These are phyloP conservation scores for Limonius californicus DNA, from an alignment of 1,140 invertebrate species.

Conservation along the genomic window DNA sequence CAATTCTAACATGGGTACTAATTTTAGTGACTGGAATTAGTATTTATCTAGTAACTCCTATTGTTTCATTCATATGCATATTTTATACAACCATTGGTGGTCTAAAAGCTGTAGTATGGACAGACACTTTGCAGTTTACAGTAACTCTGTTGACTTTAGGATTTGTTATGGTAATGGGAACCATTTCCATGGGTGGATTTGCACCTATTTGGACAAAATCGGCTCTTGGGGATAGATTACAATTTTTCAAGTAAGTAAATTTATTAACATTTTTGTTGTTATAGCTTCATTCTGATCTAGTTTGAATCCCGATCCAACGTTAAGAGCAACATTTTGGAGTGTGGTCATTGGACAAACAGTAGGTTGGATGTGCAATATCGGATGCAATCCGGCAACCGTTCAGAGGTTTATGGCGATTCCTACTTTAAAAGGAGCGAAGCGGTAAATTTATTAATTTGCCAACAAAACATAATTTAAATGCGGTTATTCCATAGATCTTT, in stretches of 20 bases:
- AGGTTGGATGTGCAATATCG: slow-evolving; percentile 51
- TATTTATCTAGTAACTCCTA: slow-evolving; percentile 31
- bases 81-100: slow-evolving; percentile 78
- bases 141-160: slow-evolving; percentile 55
- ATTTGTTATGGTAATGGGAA: slow-evolving; percentile 58
- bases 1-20: not conserved
- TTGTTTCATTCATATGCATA: slow-evolving; percentile 70
- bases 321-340: slow-evolving; percentile 57
- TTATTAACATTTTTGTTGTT: too few relatives aligned
- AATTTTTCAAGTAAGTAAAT: too few relatives aligned
- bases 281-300: slow-evolving; percentile 33
- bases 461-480: too few relatives aligned
- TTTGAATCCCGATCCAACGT: slow-evolving; percentile 52
- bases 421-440: slow-evolving; percentile 49
- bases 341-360: too few relatives aligned
- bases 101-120: slow-evolving; percentile 70
- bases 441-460: too few relatives aligned
- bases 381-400: slow-evolving; percentile 53
- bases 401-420: slow-evolving; percentile 57
- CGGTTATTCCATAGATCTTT: slow-evolving; percentile 20
- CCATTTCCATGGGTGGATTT: slow-evolving; percentile 61
- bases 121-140: slow-evolving; percentile 67
- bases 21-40: slow-evolving; percentile 62
- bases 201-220: slow-evolving; percentile 46
- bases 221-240: too few relatives aligned